Conservation (phyloP, 2,113 vertebrate genomes). For the Syrrhaptes paradoxus region DNA sequence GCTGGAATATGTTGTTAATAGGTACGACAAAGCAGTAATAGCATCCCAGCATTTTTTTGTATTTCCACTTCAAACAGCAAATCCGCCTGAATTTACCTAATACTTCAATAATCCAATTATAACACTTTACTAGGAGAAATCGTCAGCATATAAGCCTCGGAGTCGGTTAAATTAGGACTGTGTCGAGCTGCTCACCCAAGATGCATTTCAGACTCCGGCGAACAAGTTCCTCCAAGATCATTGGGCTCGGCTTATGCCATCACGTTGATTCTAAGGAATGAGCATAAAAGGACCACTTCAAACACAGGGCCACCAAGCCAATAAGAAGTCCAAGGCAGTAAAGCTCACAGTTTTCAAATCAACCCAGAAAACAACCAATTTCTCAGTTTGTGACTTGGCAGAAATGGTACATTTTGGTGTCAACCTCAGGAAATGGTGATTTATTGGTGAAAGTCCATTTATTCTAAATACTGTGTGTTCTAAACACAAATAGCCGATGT, state of each 20-base stretch:
- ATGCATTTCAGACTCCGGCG: not conserved
- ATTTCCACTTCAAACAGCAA: slow-evolving; percentile 75
- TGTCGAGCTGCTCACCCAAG: slow-evolving; percentile 6
- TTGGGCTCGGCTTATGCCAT: accelerated
- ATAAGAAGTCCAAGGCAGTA: not conserved
- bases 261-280: not conserved
- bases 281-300: accelerated
- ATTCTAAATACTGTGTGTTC: not conserved
- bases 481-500: slow-evolving; percentile 63
- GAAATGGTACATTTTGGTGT: not conserved
- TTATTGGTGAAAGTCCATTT: not conserved
- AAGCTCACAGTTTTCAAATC: not conserved
- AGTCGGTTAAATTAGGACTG: slow-evolving; percentile 48
- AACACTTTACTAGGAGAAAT: slow-evolving; percentile 69
- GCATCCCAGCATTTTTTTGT: slow-evolving; percentile 59
- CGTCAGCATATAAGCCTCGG: slow-evolving; percentile 50
- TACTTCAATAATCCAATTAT: slow-evolving; percentile 77
- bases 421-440: not conserved
- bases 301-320: no score
- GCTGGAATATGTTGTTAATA: slow-evolving; percentile 48
- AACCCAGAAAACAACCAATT: not conserved
- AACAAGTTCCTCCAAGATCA: not conserved
- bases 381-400: not conserved
- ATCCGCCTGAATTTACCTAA: slow-evolving; percentile 75
- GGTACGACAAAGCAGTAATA: slow-evolving; percentile 56